These are phyloP conservation scores for Triplophysa bombifrons DNA, from an alignment of 2,797 vertebrate species.

Conservation along the genomic window DNA sequence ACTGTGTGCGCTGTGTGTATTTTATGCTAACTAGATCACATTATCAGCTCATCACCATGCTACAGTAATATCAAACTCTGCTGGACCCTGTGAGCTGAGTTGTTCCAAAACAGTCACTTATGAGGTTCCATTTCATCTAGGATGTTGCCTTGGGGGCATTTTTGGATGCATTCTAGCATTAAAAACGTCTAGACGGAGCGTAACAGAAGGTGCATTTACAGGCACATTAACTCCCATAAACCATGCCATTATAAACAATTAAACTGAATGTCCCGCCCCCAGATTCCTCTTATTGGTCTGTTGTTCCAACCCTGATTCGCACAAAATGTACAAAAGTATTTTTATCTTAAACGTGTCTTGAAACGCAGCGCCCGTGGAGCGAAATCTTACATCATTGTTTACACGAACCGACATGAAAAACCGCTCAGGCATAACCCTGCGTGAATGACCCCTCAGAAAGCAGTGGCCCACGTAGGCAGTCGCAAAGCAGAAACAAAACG, in stretches of 20 bases:
- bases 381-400: slow-evolving; percentile 4
- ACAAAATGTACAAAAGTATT: not conserved
- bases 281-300: not conserved
- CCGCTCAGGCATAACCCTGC: slow-evolving; percentile 10
- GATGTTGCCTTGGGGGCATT: not conserved
- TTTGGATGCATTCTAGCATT: slow-evolving; percentile 7
- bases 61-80: no score
- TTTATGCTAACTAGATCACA: no score
- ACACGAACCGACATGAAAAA: not conserved
- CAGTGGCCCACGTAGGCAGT: slow-evolving; percentile 9
- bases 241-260: not conserved
- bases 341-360: not conserved
- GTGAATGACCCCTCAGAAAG: slow-evolving; percentile 9
- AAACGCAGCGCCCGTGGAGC: not conserved
- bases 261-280: not conserved
- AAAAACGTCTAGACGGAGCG: not conserved
- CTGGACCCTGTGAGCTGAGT: not conserved
- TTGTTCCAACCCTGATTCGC: not conserved
- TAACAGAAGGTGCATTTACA: slow-evolving; percentile 25
- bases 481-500: not conserved
- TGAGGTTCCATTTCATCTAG: not conserved
- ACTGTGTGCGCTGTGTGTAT: no score
- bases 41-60: no score
- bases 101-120: not conserved
- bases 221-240: slow-evolving; percentile 5